Evolutionary conservation across 2,888 invertebrate genomes (phyloP), one percentile per base, ranked within the genome.

Genomic region (Chamaedrilus cognettii): DNA sequence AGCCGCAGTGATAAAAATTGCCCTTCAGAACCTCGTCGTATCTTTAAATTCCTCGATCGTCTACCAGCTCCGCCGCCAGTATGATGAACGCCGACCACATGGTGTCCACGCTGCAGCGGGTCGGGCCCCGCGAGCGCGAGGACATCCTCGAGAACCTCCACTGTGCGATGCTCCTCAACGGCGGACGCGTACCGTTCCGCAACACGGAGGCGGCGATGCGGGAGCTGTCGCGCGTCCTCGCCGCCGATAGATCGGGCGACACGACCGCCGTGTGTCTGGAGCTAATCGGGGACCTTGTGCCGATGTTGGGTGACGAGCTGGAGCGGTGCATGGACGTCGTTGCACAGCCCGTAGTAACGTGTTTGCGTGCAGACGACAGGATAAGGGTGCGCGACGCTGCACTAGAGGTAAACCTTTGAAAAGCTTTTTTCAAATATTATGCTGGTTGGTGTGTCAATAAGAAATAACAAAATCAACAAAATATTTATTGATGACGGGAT

Each of bases 291-390:
- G 55, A 52, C 28, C 26, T 52, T 7, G 26, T 52, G 7, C 55
- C 55, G 19, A 11, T 52, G 23, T 52, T 52, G 55, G 82, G 79
- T 30, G 77, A 77, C 65, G 78, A 81, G 7, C 69, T 83, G 51
- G 84, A 84, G 70, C 72, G 77, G 59, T 84, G 83, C 69, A 81
- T 83, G 79, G 76, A 78, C 52, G 73, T 79, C 32, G 75, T 84
- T 2, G 73, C 83, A 72, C 81, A 80, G 34, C 80, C 79, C 60
- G 74, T 85, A 31, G 78, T 85, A 62, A 78, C 82, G 7, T 81
- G 82, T 67, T 75, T 83, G 49, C 82, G 80, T n/a, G 82, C 11
- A 7, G 55, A 26, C 55, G 55, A 76, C 79, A 42, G 77, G 82
- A 3, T 75, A 83, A 51, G 74, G 83, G 64, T 79, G 84, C 50